Percentiles rank a stretch among this genome's conserved stretches.
Evolutionary conservation across 2,113 vertebrate species (phyloP).

Genomic region (Ceuthmochares aereus): DNA sequence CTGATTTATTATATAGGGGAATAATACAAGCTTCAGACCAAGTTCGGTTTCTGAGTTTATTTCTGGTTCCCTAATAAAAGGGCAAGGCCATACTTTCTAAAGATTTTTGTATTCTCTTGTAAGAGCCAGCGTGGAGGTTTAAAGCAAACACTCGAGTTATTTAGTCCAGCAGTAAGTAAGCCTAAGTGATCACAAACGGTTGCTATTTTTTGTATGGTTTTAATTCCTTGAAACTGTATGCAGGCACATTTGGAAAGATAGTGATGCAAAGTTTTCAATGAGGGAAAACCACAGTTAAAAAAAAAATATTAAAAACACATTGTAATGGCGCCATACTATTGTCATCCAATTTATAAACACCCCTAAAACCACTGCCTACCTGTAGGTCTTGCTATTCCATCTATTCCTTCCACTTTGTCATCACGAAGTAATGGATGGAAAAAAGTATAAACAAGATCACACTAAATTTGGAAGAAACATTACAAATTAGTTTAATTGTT

Average conservation of each 20-base stretch:
- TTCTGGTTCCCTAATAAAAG: background rate
- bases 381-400: conserved; percentile 80
- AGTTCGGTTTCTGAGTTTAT: background rate
- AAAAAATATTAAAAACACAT: background rate
- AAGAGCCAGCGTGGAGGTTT: background rate
- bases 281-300: background rate
- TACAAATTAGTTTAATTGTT: conserved; percentile 45
- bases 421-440: conserved; percentile 95
- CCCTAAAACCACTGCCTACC: conserved; percentile 70
- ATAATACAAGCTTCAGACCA: background rate
- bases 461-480: conserved; percentile 79
- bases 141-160: background rate
- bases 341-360: background rate
- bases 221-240: background rate
- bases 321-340: background rate
- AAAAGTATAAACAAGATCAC: conserved; percentile 98
- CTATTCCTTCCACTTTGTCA: conserved; percentile 92
- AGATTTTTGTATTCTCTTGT: background rate
- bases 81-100: background rate
- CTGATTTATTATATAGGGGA: background rate
- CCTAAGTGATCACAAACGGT: background rate
- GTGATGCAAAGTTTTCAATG: background rate
- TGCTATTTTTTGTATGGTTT: background rate
- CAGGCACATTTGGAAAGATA: background rate
- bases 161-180: background rate